Percentiles rank a stretch among this genome's conserved stretches.
These are phyloP conservation scores for Prinia subflava DNA, from an alignment of 2,113 vertebrate species.

Conservation along the genomic window DNA sequence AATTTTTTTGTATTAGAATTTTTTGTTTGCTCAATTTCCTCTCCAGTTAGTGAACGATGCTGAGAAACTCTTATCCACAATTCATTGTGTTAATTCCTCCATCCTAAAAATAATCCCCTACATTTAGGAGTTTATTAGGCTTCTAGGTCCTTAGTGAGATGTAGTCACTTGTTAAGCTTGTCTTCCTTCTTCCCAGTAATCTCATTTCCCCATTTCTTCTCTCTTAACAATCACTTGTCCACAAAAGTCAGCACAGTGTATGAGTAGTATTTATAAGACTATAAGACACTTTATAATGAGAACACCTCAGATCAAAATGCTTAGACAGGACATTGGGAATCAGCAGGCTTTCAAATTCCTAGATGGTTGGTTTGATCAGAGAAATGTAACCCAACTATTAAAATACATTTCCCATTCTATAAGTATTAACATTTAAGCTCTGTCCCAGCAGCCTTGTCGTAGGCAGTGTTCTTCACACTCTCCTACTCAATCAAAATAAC, in stretches of 20 bases:
- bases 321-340: not conserved
- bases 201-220: not conserved
- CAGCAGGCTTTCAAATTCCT: not conserved
- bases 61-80: not conserved
- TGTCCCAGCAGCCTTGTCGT: constrained; percentile 29
- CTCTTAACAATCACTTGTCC: not conserved
- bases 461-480: constrained; percentile 34
- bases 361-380: not conserved
- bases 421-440: constrained; percentile 2
- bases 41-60: not conserved
- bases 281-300: not conserved
- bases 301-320: not conserved
- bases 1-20: not conserved
- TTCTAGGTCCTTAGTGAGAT: not conserved
- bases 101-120: not conserved
- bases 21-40: not conserved
- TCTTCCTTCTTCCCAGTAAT: not conserved
- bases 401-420: not conserved
- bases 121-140: not conserved
- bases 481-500: constrained; percentile 26
- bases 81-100: not conserved
- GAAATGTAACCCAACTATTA: not conserved
- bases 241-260: not conserved
- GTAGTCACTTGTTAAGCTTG: not conserved
- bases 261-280: no score